Evolutionary conservation across 2,113 vertebrate genomes (phyloP).

Genomic region (Notarius lentiginosus): DNA sequence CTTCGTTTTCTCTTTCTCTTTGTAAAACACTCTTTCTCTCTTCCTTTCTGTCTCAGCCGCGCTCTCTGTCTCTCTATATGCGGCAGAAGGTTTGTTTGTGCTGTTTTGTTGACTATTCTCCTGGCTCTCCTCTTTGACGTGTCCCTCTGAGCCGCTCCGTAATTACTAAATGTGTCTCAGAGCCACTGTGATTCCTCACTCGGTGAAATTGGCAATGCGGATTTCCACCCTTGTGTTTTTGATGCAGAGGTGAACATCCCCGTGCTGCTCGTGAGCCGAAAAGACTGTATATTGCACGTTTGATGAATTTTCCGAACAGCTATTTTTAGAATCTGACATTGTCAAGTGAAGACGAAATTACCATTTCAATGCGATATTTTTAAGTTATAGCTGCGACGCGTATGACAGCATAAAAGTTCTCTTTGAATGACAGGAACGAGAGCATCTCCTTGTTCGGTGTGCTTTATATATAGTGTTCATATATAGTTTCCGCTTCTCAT

Average conservation of each 20-base stretch:
- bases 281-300: background rate
- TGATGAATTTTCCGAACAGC: background rate
- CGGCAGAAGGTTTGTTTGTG: constrained; percentile 49
- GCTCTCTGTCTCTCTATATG: constrained; percentile 23
- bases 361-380: too few relatives aligned
- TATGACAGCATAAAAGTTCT: background rate
- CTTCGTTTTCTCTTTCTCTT: constrained; percentile 18
- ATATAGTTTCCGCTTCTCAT: constrained; percentile 8
- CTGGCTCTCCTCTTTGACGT: constrained; percentile 34
- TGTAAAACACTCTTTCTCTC: background rate
- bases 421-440: background rate
- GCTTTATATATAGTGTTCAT: constrained; percentile 10
- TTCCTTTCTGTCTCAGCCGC: background rate
- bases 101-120: constrained; percentile 48
- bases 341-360: background rate
- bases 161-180: constrained; percentile 48
- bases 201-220: background rate
- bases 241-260: constrained; percentile 26
- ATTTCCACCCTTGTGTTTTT: constrained; percentile 27
- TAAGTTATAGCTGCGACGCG: background rate
- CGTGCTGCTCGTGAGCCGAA: background rate
- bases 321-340: background rate
- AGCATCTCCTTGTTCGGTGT: background rate
- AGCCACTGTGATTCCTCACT: constrained; percentile 25
- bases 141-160: constrained; percentile 36